A percentile compares a stretch with the other conserved stretches of the same genome.
These are phyloP conservation scores for Egretta garzetta DNA, from an alignment of 2,113 vertebrate genomes.

Conservation along the genomic window DNA sequence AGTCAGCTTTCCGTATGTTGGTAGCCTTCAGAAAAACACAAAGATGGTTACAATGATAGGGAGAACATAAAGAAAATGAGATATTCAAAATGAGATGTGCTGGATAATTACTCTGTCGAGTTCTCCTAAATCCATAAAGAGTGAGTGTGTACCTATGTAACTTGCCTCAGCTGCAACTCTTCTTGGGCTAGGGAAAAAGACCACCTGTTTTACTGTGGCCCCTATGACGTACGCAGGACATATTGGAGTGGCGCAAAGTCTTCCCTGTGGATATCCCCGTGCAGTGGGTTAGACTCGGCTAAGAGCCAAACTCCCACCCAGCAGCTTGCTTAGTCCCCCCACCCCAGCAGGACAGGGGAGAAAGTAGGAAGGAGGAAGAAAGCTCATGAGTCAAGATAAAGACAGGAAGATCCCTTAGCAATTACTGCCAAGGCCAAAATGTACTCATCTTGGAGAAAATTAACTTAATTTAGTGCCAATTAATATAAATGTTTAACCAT, in stretches of 20 bases:
- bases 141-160: neutral
- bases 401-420: neutral
- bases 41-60: neutral
- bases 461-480: neutral
- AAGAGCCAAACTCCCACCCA: neutral
- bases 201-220: neutral
- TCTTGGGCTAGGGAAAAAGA: neutral
- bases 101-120: neutral
- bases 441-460: neutral
- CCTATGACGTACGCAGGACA: accelerated
- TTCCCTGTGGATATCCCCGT: neutral
- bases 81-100: neutral
- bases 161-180: neutral
- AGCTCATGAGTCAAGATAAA: neutral
- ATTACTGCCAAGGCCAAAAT: neutral
- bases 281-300: neutral
- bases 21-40: neutral
- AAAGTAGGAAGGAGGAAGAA: neutral
- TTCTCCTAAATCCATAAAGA: neutral
- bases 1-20: neutral
- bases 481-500: neutral
- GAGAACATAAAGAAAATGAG: neutral
- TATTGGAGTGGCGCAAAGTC: neutral
- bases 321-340: neutral
- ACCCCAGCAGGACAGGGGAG: neutral